Evolutionary conservation across 1,140 invertebrate species (phyloP), one percentile per base, ranked within the genome.

Genomic region (Drosophila parabipectinata): DNA sequence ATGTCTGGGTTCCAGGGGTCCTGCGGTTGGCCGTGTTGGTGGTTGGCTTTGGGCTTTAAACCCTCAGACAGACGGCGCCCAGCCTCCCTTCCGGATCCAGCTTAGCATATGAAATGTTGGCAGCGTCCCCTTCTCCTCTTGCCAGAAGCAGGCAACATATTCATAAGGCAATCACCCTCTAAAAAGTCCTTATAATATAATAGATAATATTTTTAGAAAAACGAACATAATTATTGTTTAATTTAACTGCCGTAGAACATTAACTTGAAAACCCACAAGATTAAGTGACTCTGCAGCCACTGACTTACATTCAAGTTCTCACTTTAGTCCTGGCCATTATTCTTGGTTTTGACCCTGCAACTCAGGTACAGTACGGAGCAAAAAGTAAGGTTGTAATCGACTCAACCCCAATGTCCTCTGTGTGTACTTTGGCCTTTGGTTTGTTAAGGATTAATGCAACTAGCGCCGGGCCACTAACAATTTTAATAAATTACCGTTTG

Each of bases 401-500:
- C 59, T 37, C 14, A 45, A 61, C 45, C 72, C 50, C 44, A 50
- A 63, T 64, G 64, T 57, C 56, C 45, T 34, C 34, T 69, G 32
- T 8, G 37, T 8, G 37, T 32, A 26, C 56, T 47, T 50, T 30
- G 44, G 24, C 3, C 18, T 21, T 26, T 50, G 26, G 30, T 32
- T 57, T 52, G 62, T 71, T 83, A 41, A 53, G 55, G 54, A 79
- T 76, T 81, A 87, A 87, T 87, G 78, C 57, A 58, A 72, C 51
- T 63, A 52, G 61, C 69, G 68, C 28, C 63, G 54, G 61, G 18
- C 45, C 30, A 55, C 72, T 73, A 77, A 63, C 79, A 82, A 82
- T 82, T 88, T 88, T 83, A 83, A 74, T 83, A 88, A 87, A 83
- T 77, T 87, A 63, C 75, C 79, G 72, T 88, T 83, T 88, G 67